Base-by-base conservation (phyloP, 2,888 invertebrate genomes). In the Athrips mouffetella region DNA sequence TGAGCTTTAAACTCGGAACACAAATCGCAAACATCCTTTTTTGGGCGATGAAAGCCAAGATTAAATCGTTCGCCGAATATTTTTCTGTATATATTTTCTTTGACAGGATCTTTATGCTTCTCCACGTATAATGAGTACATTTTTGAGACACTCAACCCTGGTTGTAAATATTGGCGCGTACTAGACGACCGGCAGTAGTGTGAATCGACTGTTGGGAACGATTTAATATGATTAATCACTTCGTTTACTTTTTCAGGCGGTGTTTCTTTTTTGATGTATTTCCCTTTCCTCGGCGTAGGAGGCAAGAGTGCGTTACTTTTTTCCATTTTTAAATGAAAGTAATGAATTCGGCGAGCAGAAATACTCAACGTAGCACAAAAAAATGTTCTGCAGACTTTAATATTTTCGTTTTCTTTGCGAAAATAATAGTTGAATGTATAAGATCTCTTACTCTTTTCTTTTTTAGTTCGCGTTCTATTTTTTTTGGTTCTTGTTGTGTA, bases 21-120 rank as follows among this genome's bases (percentile, higher is more conserved):
- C 48, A 45, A 35, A 48, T 54, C 54, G 29, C 51, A 51, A 46
- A 44, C 52, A 25, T 48, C 37, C 15, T 52, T 54, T 52, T 55
- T 25, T 50, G 51, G 55, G 21, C 41, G 31, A 48, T 55, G 52
- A 55, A 55, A 55, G 13, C 45, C 42, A 18, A 53, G 42, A 49
- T 55, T 52, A 45, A 55, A 52, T 42, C 40, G 23, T 51, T 52
- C 55, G 48, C 33, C 23, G 33, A 52, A 51, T 33, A 55, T 33
- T 46, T 51, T 52, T 11, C 55, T 49, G 35, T 53, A 55, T 30
- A 54, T 48, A 11, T 37, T 48, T 48, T 51, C 50, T 48, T 48
- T 54, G 27, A 54, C 51, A n/a, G 54, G 54, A 25, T 51, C 49
- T 48, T 48, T 54, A 46, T 30, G 15, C 30, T 35, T 41, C 31